phyloP scores from a whole-genome alignment of 2,113 vertebrate species.

The Azemiops feae region DNA sequence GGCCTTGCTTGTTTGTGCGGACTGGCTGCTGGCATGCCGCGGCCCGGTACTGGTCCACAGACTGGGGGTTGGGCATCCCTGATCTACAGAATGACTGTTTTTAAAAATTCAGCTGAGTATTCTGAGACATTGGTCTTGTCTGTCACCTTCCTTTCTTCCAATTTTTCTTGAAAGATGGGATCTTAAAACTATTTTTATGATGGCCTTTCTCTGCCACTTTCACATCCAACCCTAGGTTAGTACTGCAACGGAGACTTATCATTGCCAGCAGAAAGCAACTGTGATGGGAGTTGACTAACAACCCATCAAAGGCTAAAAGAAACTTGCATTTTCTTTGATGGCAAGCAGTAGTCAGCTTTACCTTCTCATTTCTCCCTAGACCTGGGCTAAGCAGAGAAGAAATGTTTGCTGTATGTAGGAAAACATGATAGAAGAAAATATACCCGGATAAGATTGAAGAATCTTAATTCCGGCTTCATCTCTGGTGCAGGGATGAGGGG shows the following conservation, averaged over 20 bases:
- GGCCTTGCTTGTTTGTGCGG: too few species aligned
- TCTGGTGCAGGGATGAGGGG: background rate
- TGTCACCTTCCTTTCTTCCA: background rate
- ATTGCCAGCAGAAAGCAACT: conserved; percentile 17
- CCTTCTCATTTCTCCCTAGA: background rate
- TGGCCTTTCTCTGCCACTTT: background rate
- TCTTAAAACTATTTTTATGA: background rate
- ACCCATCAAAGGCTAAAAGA: background rate
- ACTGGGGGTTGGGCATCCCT: too few species aligned
- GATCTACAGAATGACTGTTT: background rate
- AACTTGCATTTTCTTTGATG: background rate
- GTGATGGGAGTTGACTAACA: background rate
- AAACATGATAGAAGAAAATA: background rate
- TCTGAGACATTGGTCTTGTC: background rate
- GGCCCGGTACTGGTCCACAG: too few species aligned
- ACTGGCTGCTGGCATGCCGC: too few species aligned
- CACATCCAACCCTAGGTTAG: background rate
- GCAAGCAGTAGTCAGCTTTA: background rate
- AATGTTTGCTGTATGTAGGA: background rate
- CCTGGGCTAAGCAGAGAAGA: background rate
- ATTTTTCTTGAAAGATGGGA: background rate
- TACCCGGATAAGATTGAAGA: background rate
- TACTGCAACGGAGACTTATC: background rate
- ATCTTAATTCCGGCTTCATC: background rate
- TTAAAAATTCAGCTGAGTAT: background rate